Base-by-base conservation (phyloP, 2,797 vertebrate species). In the Hyperoplus immaculatus region DNA sequence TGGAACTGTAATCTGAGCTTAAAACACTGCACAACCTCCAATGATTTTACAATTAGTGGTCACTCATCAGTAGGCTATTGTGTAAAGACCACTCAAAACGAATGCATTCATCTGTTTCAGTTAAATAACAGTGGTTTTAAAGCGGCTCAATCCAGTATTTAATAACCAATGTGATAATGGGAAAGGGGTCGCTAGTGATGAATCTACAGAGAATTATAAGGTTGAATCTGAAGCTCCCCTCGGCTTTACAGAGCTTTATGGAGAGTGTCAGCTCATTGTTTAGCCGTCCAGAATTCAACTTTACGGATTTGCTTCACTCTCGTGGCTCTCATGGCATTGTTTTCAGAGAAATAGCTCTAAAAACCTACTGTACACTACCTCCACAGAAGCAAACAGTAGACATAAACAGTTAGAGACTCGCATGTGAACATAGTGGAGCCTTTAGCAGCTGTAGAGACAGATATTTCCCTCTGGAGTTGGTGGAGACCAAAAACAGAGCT, bases 1-100 rank as follows among this genome's bases (percentile, higher is more conserved):
- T 43, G 73, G 76, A 77, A 12, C 65, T 60, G 80, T 49, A 81
- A 86, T 36, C 75, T 51, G 86, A 88, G 66, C 78, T 38, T 0
- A 29, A 42, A 61, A 29, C 75, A 5, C 49, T 1, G 29, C 10
- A 0, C 4, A 8, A 13, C 36, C 55, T 63, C 38, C 42, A 29
- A 41, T 7, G 76, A 76, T 61, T 73, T 39, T 1, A 21, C 53
- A 57, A 51, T 38, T 1, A 49, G 16, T 3, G 15, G 29, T 42
- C 29, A 18, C 8, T 21, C 38, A 21, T n/a, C 45, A 16, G 12
- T 70, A 41, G 14, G 54, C 49, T 38, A 0, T 6, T 43, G n/a
- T 47, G 41, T 3, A 10, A 18, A 15, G 5, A 8, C 4, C 47
- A 39, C 42, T 38, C 43, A 12, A 64, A 70, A 29, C 10, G 12